Percentiles rank a stretch among this genome's conserved stretches.
These are phyloP conservation scores for Apaloderma vittatum DNA, from an alignment of 2,113 vertebrate genomes.

Conservation along the genomic window DNA sequence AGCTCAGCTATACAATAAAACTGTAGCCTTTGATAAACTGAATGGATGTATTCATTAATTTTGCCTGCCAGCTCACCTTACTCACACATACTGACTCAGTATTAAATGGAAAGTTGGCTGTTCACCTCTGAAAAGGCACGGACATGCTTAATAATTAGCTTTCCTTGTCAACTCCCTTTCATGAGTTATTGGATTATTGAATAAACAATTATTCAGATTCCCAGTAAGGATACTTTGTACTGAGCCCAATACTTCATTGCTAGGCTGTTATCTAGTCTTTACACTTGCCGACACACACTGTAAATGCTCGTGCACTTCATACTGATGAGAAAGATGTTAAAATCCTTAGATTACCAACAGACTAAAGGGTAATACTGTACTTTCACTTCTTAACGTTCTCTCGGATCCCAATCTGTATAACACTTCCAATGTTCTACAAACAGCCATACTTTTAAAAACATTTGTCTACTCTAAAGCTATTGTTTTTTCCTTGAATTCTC, in stretches of 20 bases:
- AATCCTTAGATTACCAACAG: neutral
- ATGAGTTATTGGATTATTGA: neutral
- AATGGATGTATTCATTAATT: neutral
- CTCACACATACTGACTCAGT: neutral
- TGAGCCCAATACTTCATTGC: neutral
- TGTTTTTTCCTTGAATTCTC: neutral
- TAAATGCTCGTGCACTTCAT: rapidly evolving
- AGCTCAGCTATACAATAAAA: neutral
- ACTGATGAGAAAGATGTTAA: rapidly evolving
- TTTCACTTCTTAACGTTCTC: neutral
- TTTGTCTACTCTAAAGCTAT: neutral
- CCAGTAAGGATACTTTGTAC: neutral
- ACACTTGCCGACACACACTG: neutral
- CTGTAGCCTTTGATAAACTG: neutral
- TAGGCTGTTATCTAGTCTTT: neutral
- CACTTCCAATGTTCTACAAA: neutral
- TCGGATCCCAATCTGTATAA: neutral
- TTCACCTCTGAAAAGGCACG: neutral
- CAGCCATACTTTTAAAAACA: neutral
- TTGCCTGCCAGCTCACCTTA: constrained; percentile 26
- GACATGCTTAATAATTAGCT: neutral
- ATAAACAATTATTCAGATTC: neutral
- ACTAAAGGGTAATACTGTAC: neutral
- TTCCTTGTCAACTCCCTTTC: neutral
- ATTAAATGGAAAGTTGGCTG: neutral